phyloP scores from a whole-genome alignment of 2,888 invertebrate genomes.

The Drepanosiphum platanoidis region DNA sequence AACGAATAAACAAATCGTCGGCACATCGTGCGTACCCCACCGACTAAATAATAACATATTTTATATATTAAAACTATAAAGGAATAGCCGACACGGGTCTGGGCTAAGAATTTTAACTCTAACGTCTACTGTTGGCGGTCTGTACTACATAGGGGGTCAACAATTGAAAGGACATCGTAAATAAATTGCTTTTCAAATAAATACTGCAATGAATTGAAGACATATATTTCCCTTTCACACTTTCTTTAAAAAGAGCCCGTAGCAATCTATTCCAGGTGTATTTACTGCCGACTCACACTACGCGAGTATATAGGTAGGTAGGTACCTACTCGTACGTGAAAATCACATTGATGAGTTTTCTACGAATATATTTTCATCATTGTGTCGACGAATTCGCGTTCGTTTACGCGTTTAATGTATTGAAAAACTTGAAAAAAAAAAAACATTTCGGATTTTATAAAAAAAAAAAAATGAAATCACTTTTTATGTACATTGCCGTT shows the following conservation, averaged over 20 bases:
- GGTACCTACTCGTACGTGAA: too few species aligned
- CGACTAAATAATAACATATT: not conserved
- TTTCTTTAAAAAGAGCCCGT: slow-evolving; percentile 44
- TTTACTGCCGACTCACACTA: slow-evolving; percentile 12
- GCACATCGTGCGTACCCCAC: too few species aligned
- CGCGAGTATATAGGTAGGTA: too few species aligned
- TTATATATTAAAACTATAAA: not conserved
- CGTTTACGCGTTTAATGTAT: too few species aligned
- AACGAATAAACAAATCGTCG: too few species aligned
- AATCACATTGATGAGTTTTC: slow-evolving; percentile 11
- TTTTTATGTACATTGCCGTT: too few species aligned
- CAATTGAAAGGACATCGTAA: slow-evolving; percentile 22
- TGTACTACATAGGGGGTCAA: not conserved
- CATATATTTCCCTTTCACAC: slow-evolving; percentile 52
- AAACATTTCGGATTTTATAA: too few species aligned
- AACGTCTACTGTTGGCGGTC: not conserved
- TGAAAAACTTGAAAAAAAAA: too few species aligned
- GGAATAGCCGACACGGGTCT: not conserved
- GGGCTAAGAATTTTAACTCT: not conserved
- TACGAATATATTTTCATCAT: too few species aligned
- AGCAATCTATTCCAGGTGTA: not conserved
- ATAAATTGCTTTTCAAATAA: slow-evolving; percentile 35
- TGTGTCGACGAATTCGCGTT: too few species aligned
- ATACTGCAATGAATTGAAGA: slow-evolving; percentile 8
- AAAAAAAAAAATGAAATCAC: too few species aligned